These are phyloP conservation scores for Pilophorus perplexus DNA, from an alignment of 2,888 invertebrate genomes.

Conservation along the genomic window DNA sequence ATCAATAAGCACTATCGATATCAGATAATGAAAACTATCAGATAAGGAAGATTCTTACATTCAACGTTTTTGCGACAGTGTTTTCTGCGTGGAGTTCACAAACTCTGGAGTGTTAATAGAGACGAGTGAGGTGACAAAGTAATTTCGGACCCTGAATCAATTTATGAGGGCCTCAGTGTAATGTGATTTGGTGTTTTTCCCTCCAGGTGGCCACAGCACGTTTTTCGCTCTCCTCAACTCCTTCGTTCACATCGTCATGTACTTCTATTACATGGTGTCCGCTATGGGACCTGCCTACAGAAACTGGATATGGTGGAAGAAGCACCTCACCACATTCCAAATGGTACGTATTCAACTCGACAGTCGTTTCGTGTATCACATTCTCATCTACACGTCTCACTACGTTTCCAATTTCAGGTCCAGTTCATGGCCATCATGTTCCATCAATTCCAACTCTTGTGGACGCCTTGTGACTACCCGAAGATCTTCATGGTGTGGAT, in stretches of 20 bases:
- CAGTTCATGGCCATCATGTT: conserved; percentile 90
- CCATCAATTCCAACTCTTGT: conserved; percentile 87
- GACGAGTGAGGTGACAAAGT: too few relatives aligned
- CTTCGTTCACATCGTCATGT: conserved; percentile 96
- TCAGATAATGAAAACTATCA: too few relatives aligned
- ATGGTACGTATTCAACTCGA: too few relatives aligned
- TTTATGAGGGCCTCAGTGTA: too few relatives aligned
- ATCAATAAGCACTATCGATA: too few relatives aligned
- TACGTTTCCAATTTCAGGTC: conserved; percentile 59
- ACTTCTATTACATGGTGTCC: conserved; percentile 93
- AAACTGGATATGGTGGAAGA: conserved; percentile 96
- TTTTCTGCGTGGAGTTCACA: too few relatives aligned
- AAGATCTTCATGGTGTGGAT: conserved; percentile 87
- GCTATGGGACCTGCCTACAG: conserved; percentile 91
- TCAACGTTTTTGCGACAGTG: too few relatives aligned
- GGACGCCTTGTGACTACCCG: conserved; percentile 89
- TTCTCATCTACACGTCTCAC: not conserved
- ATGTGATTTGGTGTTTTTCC: too few relatives aligned
- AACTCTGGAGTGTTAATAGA: too few relatives aligned
- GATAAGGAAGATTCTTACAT: too few relatives aligned
- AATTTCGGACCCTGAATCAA: too few relatives aligned
- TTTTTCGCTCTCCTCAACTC: conserved; percentile 93
- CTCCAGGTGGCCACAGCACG: conserved; percentile 91
- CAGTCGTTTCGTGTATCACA: not conserved
- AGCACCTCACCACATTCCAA: conserved; percentile 90